Base-by-base conservation (phyloP, 2,113 vertebrate genomes). In the Gila orcuttii region DNA sequence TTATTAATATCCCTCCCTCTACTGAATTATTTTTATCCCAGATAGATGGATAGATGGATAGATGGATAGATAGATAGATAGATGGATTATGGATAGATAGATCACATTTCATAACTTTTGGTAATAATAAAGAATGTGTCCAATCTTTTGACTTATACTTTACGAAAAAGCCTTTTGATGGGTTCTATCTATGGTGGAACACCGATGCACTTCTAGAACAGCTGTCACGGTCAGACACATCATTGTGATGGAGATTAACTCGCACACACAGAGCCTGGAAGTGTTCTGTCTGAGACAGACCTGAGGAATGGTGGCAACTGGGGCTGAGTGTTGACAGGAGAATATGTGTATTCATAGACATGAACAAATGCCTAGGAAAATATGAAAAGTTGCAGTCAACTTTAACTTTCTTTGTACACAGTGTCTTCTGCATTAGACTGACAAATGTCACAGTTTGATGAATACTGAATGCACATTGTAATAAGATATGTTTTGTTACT, bases 271-370 rank as follows among this genome's bases (percentile, higher is more conserved):
- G 21, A 73, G 45, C 62, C 28, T 69, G 19, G 28, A 60, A 59
- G 36, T 11, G 0, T 17, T 79, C 77, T 74, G 50, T 57, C 83
- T 36, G 79, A 83, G 69, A 68, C 73, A 57, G 36, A 75, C 57
- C 60, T 88, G 83, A 85, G 36, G 75, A 80, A 85, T 47, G 68
- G 57, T 83, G 71, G 76, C 79, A 87, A 88, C 89, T 88, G 85
- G 64, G 66, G 83, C 80, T 25, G 64, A 85, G 77, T 57, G 84
- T 79, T 85, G 84, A 85, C 62, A 85, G 64, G 31, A 82, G 57
- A 82, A 76, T 74, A 57, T 75, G 57, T 47, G 78, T 62, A 69
- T 76, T 57, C 31, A 57, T 73, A 60, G 69, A 19, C 64, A 68
- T 13, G 42, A 82, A 79, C 79, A 39, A 59, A 71, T 2, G 59